Evolutionary conservation across 2,888 invertebrate genomes (phyloP).

Genomic region (Brachypterus glaber): DNA sequence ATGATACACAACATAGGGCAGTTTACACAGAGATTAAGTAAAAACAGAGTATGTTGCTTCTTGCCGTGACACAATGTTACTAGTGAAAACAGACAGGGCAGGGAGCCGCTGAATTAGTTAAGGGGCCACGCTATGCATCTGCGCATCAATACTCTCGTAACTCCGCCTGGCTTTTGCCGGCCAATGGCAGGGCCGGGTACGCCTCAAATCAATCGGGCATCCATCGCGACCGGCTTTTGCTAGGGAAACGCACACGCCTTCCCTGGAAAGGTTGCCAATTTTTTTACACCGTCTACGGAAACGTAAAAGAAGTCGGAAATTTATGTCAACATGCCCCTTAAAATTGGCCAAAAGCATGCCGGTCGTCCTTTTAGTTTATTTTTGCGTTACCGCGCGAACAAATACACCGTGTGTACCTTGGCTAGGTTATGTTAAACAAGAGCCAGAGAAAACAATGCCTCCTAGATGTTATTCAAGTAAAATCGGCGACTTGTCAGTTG

Average conservation of each 20-base stretch:
- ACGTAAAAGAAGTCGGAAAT: constrained; percentile 26
- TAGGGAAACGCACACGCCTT: constrained; percentile 23
- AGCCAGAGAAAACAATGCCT: constrained; percentile 36
- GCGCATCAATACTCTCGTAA: constrained; percentile 24
- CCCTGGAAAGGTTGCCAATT: constrained; percentile 20
- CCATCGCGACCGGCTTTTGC: constrained; percentile 19
- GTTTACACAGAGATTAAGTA: constrained; percentile 66
- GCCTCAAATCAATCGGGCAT: constrained; percentile 25
- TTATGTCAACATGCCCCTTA: constrained; percentile 31
- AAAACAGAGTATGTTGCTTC: constrained; percentile 48
- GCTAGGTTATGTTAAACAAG: constrained; percentile 28
- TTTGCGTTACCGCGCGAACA: constrained; percentile 30
- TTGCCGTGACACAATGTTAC: constrained; percentile 43
- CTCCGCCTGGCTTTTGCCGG: constrained; percentile 19
- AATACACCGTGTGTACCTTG: constrained; percentile 33
- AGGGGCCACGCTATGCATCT: constrained; percentile 21
- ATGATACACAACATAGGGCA: constrained; percentile 73
- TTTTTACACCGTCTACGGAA: constrained; percentile 23
- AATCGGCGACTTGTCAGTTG: background rate
- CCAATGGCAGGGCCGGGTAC: constrained; percentile 24
- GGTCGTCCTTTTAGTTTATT: constrained; percentile 33
- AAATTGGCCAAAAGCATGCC: constrained; percentile 28
- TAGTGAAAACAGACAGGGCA: constrained; percentile 44
- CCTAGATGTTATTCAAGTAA: constrained; percentile 16
- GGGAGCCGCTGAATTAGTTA: constrained; percentile 40